A percentile compares a stretch with the other conserved stretches of the same genome.
Conservation (phyloP, 2,113 vertebrate species). For the Sterrhoptilus dennistouni region DNA sequence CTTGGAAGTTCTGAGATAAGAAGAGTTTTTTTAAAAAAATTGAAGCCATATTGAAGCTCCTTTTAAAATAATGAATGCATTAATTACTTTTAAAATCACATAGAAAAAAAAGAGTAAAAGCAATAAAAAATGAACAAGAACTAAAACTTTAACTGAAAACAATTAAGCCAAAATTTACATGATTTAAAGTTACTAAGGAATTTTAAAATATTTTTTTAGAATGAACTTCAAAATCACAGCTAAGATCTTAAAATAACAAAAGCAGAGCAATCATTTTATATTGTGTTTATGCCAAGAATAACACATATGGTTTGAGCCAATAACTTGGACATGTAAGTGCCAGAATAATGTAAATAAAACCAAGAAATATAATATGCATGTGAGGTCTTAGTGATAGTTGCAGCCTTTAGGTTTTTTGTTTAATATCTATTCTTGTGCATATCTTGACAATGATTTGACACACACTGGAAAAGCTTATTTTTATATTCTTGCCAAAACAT, state of each 20-base stretch:
- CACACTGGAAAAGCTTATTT: not conserved
- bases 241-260: constrained; percentile 17
- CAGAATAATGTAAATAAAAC: constrained; percentile 15
- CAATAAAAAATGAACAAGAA: not conserved
- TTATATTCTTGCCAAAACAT: not conserved
- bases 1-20: not conserved
- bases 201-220: not conserved
- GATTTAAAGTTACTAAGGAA: not conserved
- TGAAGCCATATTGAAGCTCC: not conserved
- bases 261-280: not conserved
- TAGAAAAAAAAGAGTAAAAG: not conserved
- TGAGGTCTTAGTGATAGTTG: not conserved
- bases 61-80: not conserved
- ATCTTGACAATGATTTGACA: not conserved
- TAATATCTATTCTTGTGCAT: not conserved
- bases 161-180: not conserved
- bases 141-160: not conserved
- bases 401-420: not conserved
- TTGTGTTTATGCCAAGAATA: not conserved
- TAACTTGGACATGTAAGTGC: not conserved
- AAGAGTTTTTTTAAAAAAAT: not conserved
- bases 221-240: not conserved
- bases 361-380: not conserved
- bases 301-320: not conserved
- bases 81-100: not conserved